Percentiles rank a stretch among this genome's conserved stretches.
phyloP scores from a whole-genome alignment of 2,113 vertebrate genomes.

The Synodontis membranacea region DNA sequence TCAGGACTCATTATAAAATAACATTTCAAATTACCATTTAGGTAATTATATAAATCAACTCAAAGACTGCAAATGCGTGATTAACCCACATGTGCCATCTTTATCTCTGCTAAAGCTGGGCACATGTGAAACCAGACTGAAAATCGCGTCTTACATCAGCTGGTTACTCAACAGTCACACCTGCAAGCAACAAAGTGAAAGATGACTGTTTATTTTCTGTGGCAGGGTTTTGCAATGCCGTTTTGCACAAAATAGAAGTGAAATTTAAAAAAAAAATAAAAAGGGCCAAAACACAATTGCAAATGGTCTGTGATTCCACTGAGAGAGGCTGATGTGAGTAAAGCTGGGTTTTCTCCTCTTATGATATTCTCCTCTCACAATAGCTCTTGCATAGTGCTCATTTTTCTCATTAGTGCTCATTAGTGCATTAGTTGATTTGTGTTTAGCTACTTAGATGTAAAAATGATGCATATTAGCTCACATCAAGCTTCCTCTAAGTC shows the following conservation, averaged over 20 bases:
- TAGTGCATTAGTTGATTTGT: background rate
- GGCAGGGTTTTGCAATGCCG: too few species aligned
- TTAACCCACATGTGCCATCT: background rate
- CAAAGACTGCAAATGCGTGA: background rate
- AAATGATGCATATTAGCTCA: background rate
- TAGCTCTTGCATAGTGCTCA: too few species aligned
- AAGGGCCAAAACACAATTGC: too few species aligned
- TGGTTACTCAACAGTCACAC: background rate
- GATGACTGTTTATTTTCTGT: background rate
- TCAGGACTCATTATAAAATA: background rate
- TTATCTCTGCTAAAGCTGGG: too few species aligned
- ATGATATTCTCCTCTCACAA: too few species aligned
- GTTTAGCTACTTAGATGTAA: background rate
- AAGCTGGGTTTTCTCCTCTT: too few species aligned
- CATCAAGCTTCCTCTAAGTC: background rate
- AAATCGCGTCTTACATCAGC: background rate
- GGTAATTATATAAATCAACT: background rate
- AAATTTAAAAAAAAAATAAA: too few species aligned
- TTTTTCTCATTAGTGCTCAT: too few species aligned
- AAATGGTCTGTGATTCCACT: too few species aligned
- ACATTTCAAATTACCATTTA: slow-evolving; percentile 6
- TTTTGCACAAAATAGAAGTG: too few species aligned
- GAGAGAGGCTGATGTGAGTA: too few species aligned
- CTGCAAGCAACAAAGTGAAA: background rate
- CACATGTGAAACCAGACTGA: background rate